Percentiles rank a stretch among this genome's conserved stretches.
Evolutionary conservation across 2,888 invertebrate species (phyloP).

Genomic region (Nemotelus nigrinus): DNA sequence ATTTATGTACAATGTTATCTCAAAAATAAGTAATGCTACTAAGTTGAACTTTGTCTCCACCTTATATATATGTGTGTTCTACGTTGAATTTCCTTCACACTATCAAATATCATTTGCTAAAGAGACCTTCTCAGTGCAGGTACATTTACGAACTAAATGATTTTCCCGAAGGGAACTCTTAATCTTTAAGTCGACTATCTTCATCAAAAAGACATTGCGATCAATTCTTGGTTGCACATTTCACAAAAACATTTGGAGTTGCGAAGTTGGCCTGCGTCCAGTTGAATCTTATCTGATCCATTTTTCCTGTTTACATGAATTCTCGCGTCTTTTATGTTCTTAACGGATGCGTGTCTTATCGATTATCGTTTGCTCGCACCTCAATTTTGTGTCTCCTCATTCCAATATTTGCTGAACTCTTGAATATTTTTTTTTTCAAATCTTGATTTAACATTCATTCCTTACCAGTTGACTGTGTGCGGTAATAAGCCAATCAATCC

Average conservation of each 20-base stretch:
- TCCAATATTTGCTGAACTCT: no score
- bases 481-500: no score
- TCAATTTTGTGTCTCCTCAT: no score
- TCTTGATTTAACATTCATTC: no score
- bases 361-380: slow-evolving; percentile 4
- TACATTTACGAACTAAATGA: slow-evolving; percentile 33
- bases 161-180: no score
- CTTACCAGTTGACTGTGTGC: no score
- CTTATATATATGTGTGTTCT: no score
- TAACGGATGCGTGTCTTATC: slow-evolving; percentile 44
- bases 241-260: not conserved
- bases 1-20: no score
- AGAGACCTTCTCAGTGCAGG: slow-evolving; percentile 37
- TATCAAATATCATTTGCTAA: not conserved
- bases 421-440: no score
- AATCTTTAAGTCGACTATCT: not conserved
- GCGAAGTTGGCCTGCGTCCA: not conserved
- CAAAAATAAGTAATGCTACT: no score
- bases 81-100: no score
- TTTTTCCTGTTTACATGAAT: slow-evolving; percentile 55
- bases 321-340: slow-evolving; percentile 52
- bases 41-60: no score
- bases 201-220: slow-evolving; percentile 13
- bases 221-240: not conserved
- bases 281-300: slow-evolving; percentile 54